A percentile compares a stretch with the other conserved stretches of the same genome.
phyloP scores from a whole-genome alignment of 2,113 vertebrate species.

The Planiliza haematocheilus region DNA sequence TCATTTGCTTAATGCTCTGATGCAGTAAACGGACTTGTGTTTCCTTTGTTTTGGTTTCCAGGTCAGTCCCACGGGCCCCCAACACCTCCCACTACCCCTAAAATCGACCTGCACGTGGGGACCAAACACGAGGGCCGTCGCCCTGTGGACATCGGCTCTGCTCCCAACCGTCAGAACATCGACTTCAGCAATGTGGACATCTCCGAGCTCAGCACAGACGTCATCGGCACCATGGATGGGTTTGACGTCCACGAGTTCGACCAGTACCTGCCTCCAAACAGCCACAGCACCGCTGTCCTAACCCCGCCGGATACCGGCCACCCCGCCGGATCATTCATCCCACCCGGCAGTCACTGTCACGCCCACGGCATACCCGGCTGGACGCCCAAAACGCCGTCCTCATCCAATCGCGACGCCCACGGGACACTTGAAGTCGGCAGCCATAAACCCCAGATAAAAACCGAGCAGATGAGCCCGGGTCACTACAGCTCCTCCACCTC shows the following conservation, averaged over 20 bases:
- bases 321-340: constrained; percentile 68
- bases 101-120: constrained; percentile 84
- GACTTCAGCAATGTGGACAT: constrained; percentile 96
- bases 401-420: constrained; percentile 39
- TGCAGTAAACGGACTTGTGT: neutral
- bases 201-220: constrained; percentile 91
- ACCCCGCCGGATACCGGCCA: constrained; percentile 72
- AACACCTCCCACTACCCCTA: constrained; percentile 92
- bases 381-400: constrained; percentile 80
- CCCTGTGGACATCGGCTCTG: constrained; percentile 78
- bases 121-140: constrained; percentile 87
- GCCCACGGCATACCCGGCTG: constrained; percentile 72
- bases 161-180: constrained; percentile 87
- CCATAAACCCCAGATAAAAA: constrained; percentile 87
- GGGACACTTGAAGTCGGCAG: constrained; percentile 61
- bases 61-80: constrained; percentile 91
- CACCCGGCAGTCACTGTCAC: constrained; percentile 73
- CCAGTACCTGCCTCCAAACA: constrained; percentile 90
- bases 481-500: constrained; percentile 78
- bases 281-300: constrained; percentile 65
- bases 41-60: constrained; percentile 48
- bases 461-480: constrained; percentile 89
- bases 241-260: constrained; percentile 92
- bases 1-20: neutral
- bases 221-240: constrained; percentile 90